Conservation (phyloP, 2,113 vertebrate species). For the Caretta caretta region DNA sequence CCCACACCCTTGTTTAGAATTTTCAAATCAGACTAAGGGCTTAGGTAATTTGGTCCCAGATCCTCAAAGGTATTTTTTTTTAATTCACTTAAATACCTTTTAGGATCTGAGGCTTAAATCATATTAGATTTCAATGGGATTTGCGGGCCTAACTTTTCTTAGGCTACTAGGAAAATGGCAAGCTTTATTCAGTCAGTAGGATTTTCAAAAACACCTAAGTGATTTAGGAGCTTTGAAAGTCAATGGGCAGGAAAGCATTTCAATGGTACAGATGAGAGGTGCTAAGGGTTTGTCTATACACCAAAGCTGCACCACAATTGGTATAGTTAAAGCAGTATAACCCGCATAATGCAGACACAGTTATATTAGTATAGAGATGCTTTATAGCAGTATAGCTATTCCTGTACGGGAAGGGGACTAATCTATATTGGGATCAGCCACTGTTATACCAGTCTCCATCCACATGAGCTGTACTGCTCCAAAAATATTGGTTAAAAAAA, state of each 20-base stretch:
- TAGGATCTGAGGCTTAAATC: conserved; percentile 54
- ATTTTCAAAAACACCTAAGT: conserved; percentile 6
- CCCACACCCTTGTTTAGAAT: background rate
- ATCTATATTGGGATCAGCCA: no score
- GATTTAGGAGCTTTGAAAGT: background rate
- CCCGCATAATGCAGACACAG: background rate
- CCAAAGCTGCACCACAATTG: rapidly evolving
- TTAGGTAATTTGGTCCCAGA: background rate
- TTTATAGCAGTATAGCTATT: background rate
- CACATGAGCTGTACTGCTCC: no score
- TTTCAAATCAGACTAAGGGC: background rate
- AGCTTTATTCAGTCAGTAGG: background rate
- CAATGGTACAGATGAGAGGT: background rate
- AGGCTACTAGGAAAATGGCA: conserved; percentile 34
- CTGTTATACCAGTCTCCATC: no score
- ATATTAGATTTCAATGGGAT: conserved; percentile 48
- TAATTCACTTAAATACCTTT: conserved; percentile 59
- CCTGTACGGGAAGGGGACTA: no score
- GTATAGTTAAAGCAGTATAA: background rate
- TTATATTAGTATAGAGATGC: background rate
- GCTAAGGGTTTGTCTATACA: background rate
- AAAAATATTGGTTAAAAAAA: no score
- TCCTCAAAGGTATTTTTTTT: background rate
- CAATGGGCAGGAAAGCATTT: background rate
- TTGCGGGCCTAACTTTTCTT: conserved; percentile 41